These are phyloP conservation scores for Oryzias javanicus DNA, from an alignment of 2,113 vertebrate genomes.

Conservation along the genomic window DNA sequence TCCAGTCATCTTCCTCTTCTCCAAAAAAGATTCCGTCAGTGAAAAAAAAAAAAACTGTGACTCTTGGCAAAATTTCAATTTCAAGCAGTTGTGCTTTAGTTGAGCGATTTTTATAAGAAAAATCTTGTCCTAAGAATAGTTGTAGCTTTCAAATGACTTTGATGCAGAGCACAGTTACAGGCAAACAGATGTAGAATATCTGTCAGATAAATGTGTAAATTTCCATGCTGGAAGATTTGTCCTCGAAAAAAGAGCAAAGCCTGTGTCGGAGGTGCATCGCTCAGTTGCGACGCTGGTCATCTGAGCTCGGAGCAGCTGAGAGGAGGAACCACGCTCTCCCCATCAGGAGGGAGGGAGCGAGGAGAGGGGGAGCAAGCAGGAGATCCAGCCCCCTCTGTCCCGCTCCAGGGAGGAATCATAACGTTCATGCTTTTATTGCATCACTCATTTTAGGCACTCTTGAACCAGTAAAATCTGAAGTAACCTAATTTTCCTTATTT, in stretches of 20 bases:
- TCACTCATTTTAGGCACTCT: no score
- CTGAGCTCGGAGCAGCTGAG: conserved; percentile 49
- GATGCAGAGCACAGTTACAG: not conserved
- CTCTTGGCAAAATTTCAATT: conserved; percentile 8
- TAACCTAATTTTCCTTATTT: no score
- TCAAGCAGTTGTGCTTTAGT: conserved; percentile 34
- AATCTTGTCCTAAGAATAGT: conserved; percentile 40
- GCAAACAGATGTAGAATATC: not conserved
- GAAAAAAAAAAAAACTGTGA: conserved; percentile 32
- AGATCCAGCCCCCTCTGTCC: not conserved
- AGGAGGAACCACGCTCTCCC: conserved; percentile 30
- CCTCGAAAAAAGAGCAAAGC: conserved; percentile 1
- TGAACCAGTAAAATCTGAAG: no score
- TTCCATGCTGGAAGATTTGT: conserved; percentile 12
- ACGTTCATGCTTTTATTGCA: not conserved
- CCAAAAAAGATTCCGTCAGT: not conserved
- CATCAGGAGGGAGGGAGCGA: conserved; percentile 18
- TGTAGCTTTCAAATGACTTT: conserved; percentile 7
- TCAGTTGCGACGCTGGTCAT: conserved; percentile 78
- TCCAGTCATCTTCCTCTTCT: conserved; percentile 7
- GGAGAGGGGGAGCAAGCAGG: not conserved
- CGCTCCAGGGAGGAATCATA: not conserved
- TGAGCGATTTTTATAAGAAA: conserved; percentile 9
- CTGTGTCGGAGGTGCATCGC: conserved; percentile 68
- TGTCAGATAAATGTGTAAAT: not conserved